A percentile compares a stretch with the other conserved stretches of the same genome.
Evolutionary conservation across 2,888 invertebrate species (phyloP).

Genomic region (Agrilus mali): DNA sequence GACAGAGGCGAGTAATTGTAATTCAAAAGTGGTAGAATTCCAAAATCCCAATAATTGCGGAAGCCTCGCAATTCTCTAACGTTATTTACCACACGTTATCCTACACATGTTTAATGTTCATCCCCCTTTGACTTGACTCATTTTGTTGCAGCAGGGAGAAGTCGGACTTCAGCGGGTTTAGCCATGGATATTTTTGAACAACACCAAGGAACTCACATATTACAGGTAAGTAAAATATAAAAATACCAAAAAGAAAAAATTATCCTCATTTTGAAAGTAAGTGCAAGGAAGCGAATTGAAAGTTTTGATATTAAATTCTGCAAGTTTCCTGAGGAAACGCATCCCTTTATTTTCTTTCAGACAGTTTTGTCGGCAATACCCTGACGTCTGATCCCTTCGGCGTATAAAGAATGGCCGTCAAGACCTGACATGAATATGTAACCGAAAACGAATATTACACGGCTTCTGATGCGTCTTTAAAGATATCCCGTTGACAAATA

Average conservation of each 20-base stretch:
- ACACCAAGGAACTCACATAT: constrained; percentile 94
- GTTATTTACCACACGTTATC: constrained; percentile 17
- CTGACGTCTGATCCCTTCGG: constrained; percentile 31
- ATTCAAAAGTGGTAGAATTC: constrained; percentile 2
- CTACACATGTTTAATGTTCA: constrained; percentile 13
- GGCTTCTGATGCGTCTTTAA: constrained; percentile 17
- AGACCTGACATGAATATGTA: constrained; percentile 33
- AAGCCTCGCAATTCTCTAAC: constrained; percentile 11
- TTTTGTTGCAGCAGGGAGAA: constrained; percentile 60
- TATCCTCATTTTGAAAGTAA: too few relatives aligned
- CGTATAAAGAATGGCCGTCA: constrained; percentile 35
- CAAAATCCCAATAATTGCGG: constrained; percentile 12
- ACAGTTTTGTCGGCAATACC: constrained; percentile 26
- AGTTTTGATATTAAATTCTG: background rate
- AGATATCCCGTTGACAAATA: constrained; percentile 23
- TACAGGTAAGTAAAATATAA: constrained; percentile 89
- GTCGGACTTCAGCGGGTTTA: constrained; percentile 52
- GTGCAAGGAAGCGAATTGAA: background rate
- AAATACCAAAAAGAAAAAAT: too few relatives aligned
- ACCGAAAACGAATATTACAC: constrained; percentile 20
- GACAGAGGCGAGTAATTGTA: too few relatives aligned
- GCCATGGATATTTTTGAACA: constrained; percentile 88
- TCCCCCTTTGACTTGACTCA: constrained; percentile 16
- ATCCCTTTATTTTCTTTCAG: constrained; percentile 28
- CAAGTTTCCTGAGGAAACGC: background rate